Evolutionary conservation across 2,797 vertebrate genomes (phyloP).

Genomic region (Onychomys torridus): DNA sequence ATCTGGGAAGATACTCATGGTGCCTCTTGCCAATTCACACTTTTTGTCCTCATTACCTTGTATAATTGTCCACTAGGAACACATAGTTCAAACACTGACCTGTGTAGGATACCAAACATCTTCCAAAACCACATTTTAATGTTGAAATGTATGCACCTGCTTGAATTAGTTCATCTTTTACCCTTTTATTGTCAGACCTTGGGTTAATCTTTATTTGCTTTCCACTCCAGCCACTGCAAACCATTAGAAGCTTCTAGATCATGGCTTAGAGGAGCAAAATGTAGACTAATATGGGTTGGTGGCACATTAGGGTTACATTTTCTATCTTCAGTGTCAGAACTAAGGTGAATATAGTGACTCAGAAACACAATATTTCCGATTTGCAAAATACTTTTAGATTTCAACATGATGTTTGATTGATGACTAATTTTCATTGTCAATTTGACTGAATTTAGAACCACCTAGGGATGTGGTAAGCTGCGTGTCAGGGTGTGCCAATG

Average conservation of each 20-base stretch:
- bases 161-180: constrained; percentile 13
- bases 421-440: background rate
- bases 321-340: background rate
- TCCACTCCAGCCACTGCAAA: background rate
- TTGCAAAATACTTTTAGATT: constrained; percentile 6
- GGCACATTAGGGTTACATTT: background rate
- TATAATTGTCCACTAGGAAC: background rate
- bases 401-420: background rate
- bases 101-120: background rate
- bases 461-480: background rate
- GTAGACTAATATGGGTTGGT: background rate
- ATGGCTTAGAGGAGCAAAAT: background rate
- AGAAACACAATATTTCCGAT: background rate
- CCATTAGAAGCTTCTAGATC: background rate
- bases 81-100: background rate
- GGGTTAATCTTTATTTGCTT: background rate
- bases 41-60: background rate
- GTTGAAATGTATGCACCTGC: background rate
- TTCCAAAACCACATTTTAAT: background rate
- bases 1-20: background rate
- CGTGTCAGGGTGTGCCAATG: background rate
- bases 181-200: background rate
- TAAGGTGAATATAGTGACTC: background rate
- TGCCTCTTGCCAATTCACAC: background rate
- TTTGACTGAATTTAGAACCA: background rate